Conservation (phyloP, 2,797 vertebrate species). For the Alca torda region DNA sequence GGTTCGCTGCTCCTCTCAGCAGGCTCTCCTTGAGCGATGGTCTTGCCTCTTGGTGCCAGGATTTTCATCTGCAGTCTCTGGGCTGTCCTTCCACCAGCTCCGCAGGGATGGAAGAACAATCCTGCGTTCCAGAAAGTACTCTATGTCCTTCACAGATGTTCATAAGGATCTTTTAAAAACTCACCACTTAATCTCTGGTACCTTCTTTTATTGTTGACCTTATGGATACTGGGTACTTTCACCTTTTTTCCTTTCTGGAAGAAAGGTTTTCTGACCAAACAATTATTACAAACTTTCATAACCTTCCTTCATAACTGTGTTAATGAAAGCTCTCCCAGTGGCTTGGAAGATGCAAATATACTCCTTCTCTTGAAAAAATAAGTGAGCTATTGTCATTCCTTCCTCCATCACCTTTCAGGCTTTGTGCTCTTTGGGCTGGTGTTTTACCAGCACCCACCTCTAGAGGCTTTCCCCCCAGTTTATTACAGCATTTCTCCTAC, state of each 20-base stretch:
- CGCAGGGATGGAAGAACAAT: background rate
- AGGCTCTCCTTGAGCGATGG: background rate
- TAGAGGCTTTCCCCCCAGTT: background rate
- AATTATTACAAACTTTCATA: background rate
- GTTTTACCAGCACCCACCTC: background rate
- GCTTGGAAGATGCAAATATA: background rate
- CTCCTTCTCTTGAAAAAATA: background rate
- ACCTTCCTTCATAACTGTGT: background rate
- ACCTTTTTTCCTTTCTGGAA: background rate
- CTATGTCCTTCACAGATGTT: constrained; percentile 23
- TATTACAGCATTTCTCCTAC: background rate
- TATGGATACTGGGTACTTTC: background rate
- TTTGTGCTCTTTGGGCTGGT: background rate
- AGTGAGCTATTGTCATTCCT: background rate
- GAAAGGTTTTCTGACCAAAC: background rate
- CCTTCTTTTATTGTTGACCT: background rate
- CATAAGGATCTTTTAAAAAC: background rate
- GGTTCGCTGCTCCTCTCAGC: background rate
- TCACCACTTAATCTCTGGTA: background rate
- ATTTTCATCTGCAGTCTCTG: constrained; percentile 52
- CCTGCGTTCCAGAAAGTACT: constrained; percentile 21
- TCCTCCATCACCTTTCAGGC: background rate
- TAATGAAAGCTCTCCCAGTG: background rate
- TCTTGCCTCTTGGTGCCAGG: background rate
- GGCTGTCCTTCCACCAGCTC: constrained; percentile 20